Conservation (phyloP, 2,888 invertebrate species). For the Dolichopus griseipennis region DNA sequence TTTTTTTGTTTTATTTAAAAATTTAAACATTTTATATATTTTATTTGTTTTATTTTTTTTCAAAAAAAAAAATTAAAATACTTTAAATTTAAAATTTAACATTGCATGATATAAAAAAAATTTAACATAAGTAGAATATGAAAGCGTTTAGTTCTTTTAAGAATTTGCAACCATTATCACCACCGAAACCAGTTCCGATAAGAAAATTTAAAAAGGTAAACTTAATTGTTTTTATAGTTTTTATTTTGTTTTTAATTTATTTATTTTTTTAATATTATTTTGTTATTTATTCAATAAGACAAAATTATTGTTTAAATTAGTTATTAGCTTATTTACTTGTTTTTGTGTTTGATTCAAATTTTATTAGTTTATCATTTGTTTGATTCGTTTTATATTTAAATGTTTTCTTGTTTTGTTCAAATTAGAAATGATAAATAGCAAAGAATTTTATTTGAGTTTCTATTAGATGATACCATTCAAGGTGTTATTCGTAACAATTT, state of each 20-base stretch:
- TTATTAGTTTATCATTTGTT: too few relatives aligned
- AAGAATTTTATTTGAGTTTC: too few relatives aligned
- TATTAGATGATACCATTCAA: too few relatives aligned
- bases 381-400: too few relatives aligned
- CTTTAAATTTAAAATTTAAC: not conserved
- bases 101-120: slow-evolving; percentile 17
- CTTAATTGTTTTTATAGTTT: not conserved
- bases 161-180: slow-evolving; percentile 42
- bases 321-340: too few relatives aligned
- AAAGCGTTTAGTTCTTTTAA: slow-evolving; percentile 15
- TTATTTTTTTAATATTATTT: slow-evolving; percentile 9
- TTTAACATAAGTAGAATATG: slow-evolving; percentile 19
- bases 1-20: too few relatives aligned
- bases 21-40: not conserved
- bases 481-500: too few relatives aligned
- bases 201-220: slow-evolving; percentile 41
- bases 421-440: too few relatives aligned
- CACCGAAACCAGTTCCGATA: slow-evolving; percentile 42
- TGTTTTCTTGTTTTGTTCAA: too few relatives aligned
- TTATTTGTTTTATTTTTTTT: not conserved
- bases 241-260: slow-evolving; percentile 11
- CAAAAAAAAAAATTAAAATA: not conserved
- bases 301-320: too few relatives aligned
- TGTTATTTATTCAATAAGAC: not conserved
- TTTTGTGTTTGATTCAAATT: too few relatives aligned